A percentile compares a stretch with the other conserved stretches of the same genome.
These are phyloP conservation scores for Paratrypauchen microcephalus DNA, from an alignment of 2,797 vertebrate genomes.

Conservation along the genomic window DNA sequence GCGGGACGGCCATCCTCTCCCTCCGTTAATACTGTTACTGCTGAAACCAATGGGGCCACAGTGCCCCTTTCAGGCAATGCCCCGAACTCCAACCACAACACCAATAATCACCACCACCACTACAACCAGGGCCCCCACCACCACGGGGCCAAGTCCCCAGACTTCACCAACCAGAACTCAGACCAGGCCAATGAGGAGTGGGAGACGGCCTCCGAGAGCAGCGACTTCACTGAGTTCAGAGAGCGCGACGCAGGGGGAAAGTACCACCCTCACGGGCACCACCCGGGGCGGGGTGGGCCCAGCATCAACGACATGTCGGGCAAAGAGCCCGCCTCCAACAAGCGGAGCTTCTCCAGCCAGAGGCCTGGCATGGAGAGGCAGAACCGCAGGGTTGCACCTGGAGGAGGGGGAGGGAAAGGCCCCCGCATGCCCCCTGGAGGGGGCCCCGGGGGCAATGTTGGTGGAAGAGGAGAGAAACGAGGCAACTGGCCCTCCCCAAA, in stretches of 20 bases:
- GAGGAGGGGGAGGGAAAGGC: slow-evolving; percentile 77
- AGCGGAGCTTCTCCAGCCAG: slow-evolving; percentile 93
- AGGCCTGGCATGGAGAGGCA: slow-evolving; percentile 93
- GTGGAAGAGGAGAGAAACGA: slow-evolving; percentile 78
- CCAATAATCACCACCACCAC: slow-evolving; percentile 78
- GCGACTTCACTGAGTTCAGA: slow-evolving; percentile 90
- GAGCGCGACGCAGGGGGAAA: slow-evolving; percentile 78
- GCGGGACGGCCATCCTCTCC: slow-evolving; percentile 61
- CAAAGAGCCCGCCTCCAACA: slow-evolving; percentile 79
- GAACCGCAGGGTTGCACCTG: slow-evolving; percentile 83
- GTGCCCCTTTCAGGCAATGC: slow-evolving; percentile 42
- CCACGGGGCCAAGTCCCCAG: slow-evolving; percentile 89
- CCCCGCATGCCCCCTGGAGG: slow-evolving; percentile 73
- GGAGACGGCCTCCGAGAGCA: slow-evolving; percentile 95
- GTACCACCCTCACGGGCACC: slow-evolving; percentile 78
- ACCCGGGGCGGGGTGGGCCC: slow-evolving; percentile 66
- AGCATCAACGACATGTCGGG: slow-evolving; percentile 62
- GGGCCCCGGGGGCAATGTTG: slow-evolving; percentile 68
- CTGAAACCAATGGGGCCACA: slow-evolving; percentile 66
- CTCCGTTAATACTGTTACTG: slow-evolving; percentile 67
- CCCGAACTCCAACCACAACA: slow-evolving; percentile 71
- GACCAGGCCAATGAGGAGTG: slow-evolving; percentile 96
- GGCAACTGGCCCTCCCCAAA: slow-evolving; percentile 90
- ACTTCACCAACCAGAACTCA: slow-evolving; percentile 93
- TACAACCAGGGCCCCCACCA: slow-evolving; percentile 79